These are phyloP conservation scores for Callionymus lyra DNA, from an alignment of 2,113 vertebrate genomes.

Conservation along the genomic window DNA sequence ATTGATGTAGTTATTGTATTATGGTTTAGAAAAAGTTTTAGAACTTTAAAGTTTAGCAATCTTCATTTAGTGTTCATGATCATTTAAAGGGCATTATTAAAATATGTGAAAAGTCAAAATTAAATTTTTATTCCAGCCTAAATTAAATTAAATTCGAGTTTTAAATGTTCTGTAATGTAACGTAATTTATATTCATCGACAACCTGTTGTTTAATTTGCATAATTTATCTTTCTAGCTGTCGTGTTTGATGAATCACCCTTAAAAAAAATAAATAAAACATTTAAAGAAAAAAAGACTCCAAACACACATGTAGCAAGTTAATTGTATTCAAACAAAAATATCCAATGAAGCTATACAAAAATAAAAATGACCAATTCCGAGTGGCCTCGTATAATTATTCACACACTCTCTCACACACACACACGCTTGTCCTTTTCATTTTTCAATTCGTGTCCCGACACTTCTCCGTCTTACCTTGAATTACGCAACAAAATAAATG, in stretches of 20 bases:
- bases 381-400: constrained; percentile 69
- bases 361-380: constrained; percentile 87
- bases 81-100: too few species aligned
- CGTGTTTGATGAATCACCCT: constrained; percentile 7
- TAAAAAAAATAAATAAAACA: constrained; percentile 4
- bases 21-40: too few species aligned
- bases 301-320: constrained; percentile 76
- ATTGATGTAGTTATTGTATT: too few species aligned
- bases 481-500: constrained; percentile 65
- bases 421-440: constrained; percentile 66
- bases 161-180: constrained; percentile 1
- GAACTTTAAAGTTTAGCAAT: too few species aligned
- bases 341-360: constrained; percentile 93
- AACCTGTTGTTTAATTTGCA: constrained; percentile 58
- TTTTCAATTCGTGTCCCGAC: constrained; percentile 42
- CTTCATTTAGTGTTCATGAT: too few species aligned
- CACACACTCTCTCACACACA: constrained; percentile 59
- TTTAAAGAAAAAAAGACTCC: constrained; percentile 30
- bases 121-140: not conserved
- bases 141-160: not conserved
- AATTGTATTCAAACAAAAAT: constrained; percentile 99
- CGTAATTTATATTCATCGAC: constrained; percentile 38
- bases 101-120: not conserved
- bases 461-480: constrained; percentile 59
- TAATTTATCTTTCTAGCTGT: constrained; percentile 20